Conservation (phyloP, 2,113 vertebrate genomes). For the Phrynocephalus versicolor region DNA sequence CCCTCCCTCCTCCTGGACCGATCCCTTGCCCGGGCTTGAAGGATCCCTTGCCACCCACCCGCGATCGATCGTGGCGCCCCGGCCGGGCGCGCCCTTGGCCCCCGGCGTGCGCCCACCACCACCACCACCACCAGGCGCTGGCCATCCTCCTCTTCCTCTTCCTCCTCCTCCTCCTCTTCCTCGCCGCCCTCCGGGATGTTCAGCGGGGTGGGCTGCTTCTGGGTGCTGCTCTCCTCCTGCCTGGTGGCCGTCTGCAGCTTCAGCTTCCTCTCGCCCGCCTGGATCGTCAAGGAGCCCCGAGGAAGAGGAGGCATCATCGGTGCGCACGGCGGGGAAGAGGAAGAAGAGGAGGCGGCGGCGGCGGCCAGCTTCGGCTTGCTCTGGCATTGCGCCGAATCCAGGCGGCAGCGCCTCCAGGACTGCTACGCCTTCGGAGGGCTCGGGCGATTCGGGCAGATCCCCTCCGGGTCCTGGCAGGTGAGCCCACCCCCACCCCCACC, state of each 20-base stretch:
- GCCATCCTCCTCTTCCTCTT: no score
- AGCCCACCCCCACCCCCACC: conserved; percentile 5
- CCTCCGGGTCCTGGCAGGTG: conserved; percentile 92
- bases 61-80: neutral
- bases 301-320: neutral
- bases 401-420: conserved; percentile 77
- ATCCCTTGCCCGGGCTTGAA: no score
- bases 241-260: conserved; percentile 59
- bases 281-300: conserved; percentile 79
- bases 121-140: no score
- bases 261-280: conserved; percentile 87
- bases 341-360: conserved; percentile 88
- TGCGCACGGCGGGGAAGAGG: no score
- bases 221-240: conserved; percentile 84
- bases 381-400: conserved; percentile 86
- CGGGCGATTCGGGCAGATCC: conserved; percentile 85
- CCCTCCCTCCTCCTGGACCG: neutral
- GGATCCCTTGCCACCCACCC: conserved; percentile 32
- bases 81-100: neutral
- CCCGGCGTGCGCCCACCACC: no score
- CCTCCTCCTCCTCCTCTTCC: no score
- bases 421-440: conserved; percentile 85
- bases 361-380: conserved; percentile 84
- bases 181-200: conserved; percentile 82
- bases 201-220: conserved; percentile 85